Base-by-base conservation (phyloP, 2,797 vertebrate genomes). In the Danio choprae region DNA sequence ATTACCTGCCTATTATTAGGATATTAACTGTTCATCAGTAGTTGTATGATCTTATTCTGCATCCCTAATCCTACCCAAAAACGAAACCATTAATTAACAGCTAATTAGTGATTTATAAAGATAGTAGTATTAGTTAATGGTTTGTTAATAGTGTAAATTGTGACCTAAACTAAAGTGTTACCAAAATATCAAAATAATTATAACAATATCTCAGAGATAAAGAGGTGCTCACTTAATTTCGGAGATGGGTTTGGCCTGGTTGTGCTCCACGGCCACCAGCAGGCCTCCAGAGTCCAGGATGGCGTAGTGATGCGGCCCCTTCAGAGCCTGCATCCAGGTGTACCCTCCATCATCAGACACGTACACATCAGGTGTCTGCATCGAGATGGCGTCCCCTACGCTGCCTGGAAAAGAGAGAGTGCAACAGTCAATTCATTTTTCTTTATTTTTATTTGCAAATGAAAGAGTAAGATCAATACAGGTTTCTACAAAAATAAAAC, bases 311-410 rank as follows among this genome's bases (percentile, higher is more conserved):
- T 99, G 97, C 0, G 97, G 96, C 11, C 97, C 96, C 70, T 92
- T 74, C 38, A 98, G 92, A 83, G 96, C 96, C 86, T 92, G 91
- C 0, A 93, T 82, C 97, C 97, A 98, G 4, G 94, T 94, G 89
- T 99, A 99, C 7, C 97, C 97, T 0, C 97, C 97, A 5, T 99
- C 97, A 74, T 99, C 97, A 15, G 97, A 98, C 84, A 98, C 95
- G 58, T 96, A 99, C 74, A 98, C 96, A 6, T 97, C 96, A 0
- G 97, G 95, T 67, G 84, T 93, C 91, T 95, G 90, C 86, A 95
- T 88, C 0, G 97, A 97, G 85, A 97, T 95, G 62, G 95, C 92
- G 22, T 97, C 96, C 5, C 97, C 97, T 4, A 98, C 95, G 1
- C 96, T 98, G 60, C 96, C 97, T 99, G 89, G 64, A 83, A 82